phyloP scores from a whole-genome alignment of 2,797 vertebrate genomes.

The Lacerta bilineata region DNA sequence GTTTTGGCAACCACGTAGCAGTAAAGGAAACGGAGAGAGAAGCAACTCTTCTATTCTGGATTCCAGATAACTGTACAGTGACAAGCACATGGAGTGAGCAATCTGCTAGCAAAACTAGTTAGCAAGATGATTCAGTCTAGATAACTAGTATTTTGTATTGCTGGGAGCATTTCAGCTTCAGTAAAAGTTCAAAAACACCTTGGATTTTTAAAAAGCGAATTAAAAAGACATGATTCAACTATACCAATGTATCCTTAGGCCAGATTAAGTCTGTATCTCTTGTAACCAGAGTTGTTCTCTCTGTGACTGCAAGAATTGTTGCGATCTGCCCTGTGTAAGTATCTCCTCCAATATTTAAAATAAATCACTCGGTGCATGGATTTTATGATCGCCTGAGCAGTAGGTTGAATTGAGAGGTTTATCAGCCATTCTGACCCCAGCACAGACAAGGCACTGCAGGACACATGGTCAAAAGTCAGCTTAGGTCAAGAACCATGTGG shows the following conservation, averaged over 20 bases:
- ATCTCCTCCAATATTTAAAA: background rate
- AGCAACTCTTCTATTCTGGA: conserved; percentile 44
- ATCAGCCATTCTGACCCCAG: background rate
- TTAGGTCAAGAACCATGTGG: background rate
- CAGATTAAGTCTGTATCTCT: background rate
- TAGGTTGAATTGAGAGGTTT: background rate
- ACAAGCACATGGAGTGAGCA: conserved; percentile 13
- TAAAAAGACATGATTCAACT: background rate
- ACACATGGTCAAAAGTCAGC: background rate
- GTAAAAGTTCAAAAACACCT: background rate
- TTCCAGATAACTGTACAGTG: conserved; percentile 29
- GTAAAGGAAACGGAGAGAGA: conserved; percentile 59
- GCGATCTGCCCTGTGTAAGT: background rate
- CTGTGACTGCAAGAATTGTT: background rate
- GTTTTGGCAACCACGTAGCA: conserved; percentile 48
- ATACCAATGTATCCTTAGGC: background rate
- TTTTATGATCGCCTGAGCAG: background rate
- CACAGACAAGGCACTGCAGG: background rate
- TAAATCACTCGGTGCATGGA: background rate
- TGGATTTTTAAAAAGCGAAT: background rate
- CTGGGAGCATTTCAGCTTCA: background rate
- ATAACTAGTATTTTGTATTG: background rate
- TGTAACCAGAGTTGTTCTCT: background rate
- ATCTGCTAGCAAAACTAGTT: too few species aligned
- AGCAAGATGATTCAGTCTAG: background rate